Conservation (phyloP, 2,113 vertebrate species). For the Pimephales promelas region DNA sequence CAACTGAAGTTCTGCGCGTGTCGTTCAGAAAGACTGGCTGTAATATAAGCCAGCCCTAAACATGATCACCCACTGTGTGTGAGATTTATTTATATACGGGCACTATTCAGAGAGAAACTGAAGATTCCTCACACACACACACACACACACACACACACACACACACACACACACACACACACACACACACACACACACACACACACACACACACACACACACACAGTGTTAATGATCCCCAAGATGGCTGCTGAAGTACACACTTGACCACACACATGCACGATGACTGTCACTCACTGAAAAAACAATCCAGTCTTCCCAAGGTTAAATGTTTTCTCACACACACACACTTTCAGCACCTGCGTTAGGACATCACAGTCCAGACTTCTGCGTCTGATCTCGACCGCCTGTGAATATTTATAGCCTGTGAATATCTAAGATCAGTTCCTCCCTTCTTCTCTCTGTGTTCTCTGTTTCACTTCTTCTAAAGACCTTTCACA, state of each 20-base stretch:
- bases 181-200: slow-evolving; percentile 15
- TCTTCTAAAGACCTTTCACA: background rate
- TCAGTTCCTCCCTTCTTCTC: background rate
- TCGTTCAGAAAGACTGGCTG: background rate
- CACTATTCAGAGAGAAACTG: slow-evolving; percentile 27
- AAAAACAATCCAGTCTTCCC: slow-evolving; percentile 53
- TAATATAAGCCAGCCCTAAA: slow-evolving; percentile 22
- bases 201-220: background rate
- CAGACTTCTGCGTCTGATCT: slow-evolving; percentile 59
- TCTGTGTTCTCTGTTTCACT: background rate
- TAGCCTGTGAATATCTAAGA: slow-evolving; percentile 1
- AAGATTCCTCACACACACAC: slow-evolving; percentile 17
- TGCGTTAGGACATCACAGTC: slow-evolving; percentile 59
- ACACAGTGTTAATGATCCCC: background rate
- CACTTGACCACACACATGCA: slow-evolving; percentile 14
- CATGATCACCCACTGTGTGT: slow-evolving; percentile 23
- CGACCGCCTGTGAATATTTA: slow-evolving; percentile 62
- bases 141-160: slow-evolving; percentile 14
- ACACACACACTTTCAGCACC: slow-evolving; percentile 56
- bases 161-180: background rate
- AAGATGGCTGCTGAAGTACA: background rate
- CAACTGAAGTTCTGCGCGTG: slow-evolving; percentile 1
- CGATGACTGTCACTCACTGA: slow-evolving; percentile 32
- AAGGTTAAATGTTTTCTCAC: slow-evolving; percentile 49
- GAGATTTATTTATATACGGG: slow-evolving; percentile 19